These are phyloP conservation scores for Odontesthes bonariensis DNA, from an alignment of 2,113 vertebrate genomes.

Conservation along the genomic window DNA sequence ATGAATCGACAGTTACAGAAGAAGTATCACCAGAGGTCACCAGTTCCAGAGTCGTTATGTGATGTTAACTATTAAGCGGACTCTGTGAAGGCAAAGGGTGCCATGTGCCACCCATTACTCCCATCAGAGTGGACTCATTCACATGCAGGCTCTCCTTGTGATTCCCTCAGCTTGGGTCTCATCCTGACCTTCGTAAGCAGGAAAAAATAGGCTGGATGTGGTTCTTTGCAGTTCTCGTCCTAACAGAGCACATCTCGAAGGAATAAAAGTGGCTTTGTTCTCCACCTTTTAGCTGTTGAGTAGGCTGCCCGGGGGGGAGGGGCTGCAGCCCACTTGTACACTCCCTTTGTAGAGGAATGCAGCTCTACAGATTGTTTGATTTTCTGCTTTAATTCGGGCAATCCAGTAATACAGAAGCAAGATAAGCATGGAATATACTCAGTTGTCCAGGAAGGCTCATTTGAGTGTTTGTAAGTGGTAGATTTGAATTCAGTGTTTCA, in stretches of 20 bases:
- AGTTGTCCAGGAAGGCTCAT: not conserved
- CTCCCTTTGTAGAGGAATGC: slow-evolving; percentile 64
- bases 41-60: slow-evolving; percentile 6
- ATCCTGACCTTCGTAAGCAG: not conserved
- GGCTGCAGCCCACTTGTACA: slow-evolving; percentile 54
- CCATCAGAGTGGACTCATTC: slow-evolving; percentile 23
- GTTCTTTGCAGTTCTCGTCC: slow-evolving; percentile 8
- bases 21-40: slow-evolving; percentile 42
- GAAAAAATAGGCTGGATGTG: not conserved
- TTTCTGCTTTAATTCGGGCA: slow-evolving; percentile 31
- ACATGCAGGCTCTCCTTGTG: slow-evolving; percentile 1
- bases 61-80: not conserved
- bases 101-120: slow-evolving; percentile 30
- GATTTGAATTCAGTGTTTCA: not conserved
- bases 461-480: not conserved
- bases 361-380: slow-evolving; percentile 34
- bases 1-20: not conserved
- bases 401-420: slow-evolving; percentile 13
- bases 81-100: not conserved
- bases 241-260: slow-evolving; percentile 41
- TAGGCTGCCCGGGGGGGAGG: slow-evolving; percentile 55
- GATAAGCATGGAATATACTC: not conserved
- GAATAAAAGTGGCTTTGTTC: slow-evolving; percentile 75
- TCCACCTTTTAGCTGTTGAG: slow-evolving; percentile 62
- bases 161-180: not conserved